phyloP scores from a whole-genome alignment of 1,140 invertebrate genomes.

The Calycopis cecrops region DNA sequence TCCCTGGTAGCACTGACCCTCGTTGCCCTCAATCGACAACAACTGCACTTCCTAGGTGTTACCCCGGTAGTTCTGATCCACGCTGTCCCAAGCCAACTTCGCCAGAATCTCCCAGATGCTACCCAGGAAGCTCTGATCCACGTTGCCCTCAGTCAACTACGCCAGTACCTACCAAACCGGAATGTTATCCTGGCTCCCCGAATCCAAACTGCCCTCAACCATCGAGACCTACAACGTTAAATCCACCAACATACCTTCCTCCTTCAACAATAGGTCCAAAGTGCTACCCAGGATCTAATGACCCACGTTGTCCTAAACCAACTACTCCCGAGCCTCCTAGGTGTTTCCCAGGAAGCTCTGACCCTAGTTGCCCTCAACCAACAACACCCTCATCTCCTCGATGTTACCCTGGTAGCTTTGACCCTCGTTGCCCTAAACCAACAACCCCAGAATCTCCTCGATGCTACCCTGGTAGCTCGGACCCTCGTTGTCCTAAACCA shows the following conservation, averaged over 20 bases:
- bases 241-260: slow-evolving; percentile 31
- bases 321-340: slow-evolving; percentile 30
- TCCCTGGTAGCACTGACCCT: no score
- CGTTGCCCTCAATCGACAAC: slow-evolving; percentile 19
- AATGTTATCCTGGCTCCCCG: slow-evolving; percentile 21
- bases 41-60: slow-evolving; percentile 34
- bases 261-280: slow-evolving; percentile 34
- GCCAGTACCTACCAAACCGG: slow-evolving; percentile 15
- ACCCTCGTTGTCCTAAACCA: slow-evolving; percentile 47
- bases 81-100: slow-evolving; percentile 48
- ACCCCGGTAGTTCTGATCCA: slow-evolving; percentile 53
- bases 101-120: slow-evolving; percentile 43
- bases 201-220: slow-evolving; percentile 60
- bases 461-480: slow-evolving; percentile 40
- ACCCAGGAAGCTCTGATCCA: slow-evolving; percentile 45
- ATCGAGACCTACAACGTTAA: slow-evolving; percentile 24
- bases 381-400: slow-evolving; percentile 30
- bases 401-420: slow-evolving; percentile 55
- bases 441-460: slow-evolving; percentile 34
- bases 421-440: slow-evolving; percentile 59
- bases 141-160: no score
- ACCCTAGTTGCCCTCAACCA: slow-evolving; percentile 37
- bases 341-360: slow-evolving; percentile 49
- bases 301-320: slow-evolving; percentile 57
- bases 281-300: slow-evolving; percentile 62